Evolutionary conservation across 1,140 invertebrate genomes (phyloP).

Genomic region (Sogatella furcifera): DNA sequence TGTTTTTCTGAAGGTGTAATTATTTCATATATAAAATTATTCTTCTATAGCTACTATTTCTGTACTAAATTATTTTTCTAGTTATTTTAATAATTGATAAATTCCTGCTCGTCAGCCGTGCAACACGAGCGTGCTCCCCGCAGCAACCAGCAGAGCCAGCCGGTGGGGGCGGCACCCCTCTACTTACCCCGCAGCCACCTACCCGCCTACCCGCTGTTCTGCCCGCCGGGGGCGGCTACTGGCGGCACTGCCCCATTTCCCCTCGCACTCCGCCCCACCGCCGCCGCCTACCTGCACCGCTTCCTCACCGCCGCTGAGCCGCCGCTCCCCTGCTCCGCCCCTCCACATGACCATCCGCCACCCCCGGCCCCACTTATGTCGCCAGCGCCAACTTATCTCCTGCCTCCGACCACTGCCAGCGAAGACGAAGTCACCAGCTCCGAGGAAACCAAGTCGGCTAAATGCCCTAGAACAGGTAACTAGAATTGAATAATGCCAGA

Average conservation of each 20-base stretch:
- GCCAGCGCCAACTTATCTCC: not conserved
- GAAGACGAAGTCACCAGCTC: constrained; percentile 66
- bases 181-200: not conserved
- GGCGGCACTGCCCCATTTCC: constrained; percentile 25
- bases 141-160: constrained; percentile 25
- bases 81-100: too few species aligned
- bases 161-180: not conserved
- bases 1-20: too few species aligned
- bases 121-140: constrained; percentile 80
- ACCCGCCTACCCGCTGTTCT: constrained; percentile 11
- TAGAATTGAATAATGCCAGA: too few species aligned
- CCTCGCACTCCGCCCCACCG: constrained; percentile 24
- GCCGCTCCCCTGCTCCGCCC: constrained; percentile 27
- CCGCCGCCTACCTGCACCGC: constrained; percentile 20
- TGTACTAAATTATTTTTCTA: too few species aligned
- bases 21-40: too few species aligned
- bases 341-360: constrained; percentile 11
- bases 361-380: constrained; percentile 1
- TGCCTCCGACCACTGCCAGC: constrained; percentile 24
- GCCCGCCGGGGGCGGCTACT: constrained; percentile 24
- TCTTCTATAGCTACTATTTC: too few species aligned
- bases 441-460: constrained; percentile 39
- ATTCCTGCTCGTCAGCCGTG: constrained; percentile 50
- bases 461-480: not conserved
- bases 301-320: not conserved